Percentiles rank a stretch among this genome's conserved stretches.
Evolutionary conservation across 2,797 vertebrate species (phyloP).

Genomic region (Rhabdophis nuchalis): DNA sequence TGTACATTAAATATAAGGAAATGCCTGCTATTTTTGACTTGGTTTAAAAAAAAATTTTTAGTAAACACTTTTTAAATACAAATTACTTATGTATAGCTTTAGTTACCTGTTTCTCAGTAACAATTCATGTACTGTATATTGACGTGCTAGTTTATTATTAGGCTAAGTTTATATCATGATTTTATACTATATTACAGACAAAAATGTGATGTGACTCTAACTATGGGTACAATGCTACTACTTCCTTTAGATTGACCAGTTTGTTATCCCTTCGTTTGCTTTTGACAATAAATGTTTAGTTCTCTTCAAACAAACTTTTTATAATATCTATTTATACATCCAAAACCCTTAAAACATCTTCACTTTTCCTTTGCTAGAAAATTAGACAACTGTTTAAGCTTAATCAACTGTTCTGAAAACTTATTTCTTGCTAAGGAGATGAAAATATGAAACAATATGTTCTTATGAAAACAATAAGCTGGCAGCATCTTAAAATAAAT

Average conservation of each 20-base stretch:
- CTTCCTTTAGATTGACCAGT: neutral
- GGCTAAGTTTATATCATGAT: neutral
- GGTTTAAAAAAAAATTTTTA: neutral
- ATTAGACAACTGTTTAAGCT: neutral
- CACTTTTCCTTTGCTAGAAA: neutral
- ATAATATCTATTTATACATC: neutral
- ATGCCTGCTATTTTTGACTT: neutral
- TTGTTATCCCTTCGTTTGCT: neutral
- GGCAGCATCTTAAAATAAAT: slow-evolving; percentile 11
- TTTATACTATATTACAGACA: neutral
- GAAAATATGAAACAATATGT: neutral
- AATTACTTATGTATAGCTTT: neutral
- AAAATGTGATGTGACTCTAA: neutral
- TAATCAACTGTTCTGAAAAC: neutral
- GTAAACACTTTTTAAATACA: neutral
- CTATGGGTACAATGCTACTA: neutral
- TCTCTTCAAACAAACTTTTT: neutral
- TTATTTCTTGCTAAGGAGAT: neutral
- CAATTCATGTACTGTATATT: neutral
- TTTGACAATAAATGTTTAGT: neutral
- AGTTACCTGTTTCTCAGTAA: neutral
- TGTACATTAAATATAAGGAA: neutral
- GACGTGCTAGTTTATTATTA: neutral
- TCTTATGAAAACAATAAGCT: slow-evolving; percentile 2
- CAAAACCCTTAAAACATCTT: neutral